Evolutionary conservation across 2,888 invertebrate genomes (phyloP), one percentile per base, ranked within the genome.

Genomic region (Diachrysia chrysitis): DNA sequence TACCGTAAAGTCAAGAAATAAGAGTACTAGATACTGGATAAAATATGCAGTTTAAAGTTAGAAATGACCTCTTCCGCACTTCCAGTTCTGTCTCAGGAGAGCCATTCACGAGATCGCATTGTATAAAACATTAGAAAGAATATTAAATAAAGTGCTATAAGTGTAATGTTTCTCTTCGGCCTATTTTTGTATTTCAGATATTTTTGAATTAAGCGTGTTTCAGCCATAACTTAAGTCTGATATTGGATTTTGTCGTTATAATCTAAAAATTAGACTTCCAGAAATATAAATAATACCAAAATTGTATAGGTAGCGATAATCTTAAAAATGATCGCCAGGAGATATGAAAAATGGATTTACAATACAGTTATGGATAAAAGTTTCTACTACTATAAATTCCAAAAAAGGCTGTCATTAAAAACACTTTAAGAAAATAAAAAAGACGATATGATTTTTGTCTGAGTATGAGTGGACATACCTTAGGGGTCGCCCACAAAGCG

Each of bases 11-110:
- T 59, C 51, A 17, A 37, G 51, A 58, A 46, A 56, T 56, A 32
- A 16, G 4, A 48, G 48, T 64, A 59, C 54, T n/a, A n/a, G 5
- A 25, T 25, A 62, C 58, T 48, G 32, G 37, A 55, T 46, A 78
- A 61, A 57, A 73, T 54, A 69, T 63, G 54, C 19, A 68, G 58
- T 69, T 74, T 54, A 74, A 78, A 79, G 23, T 66, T 77, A 21
- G 48, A 66, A 70, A 64, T 75, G 53, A 79, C 42, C 59, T 62
- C 46, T 66, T 62, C 51, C 55, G 56, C 58, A 61, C 55, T 56
- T 58, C n/a, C 48, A 58, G 25, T 46, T 17, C 51, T 25, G 14
- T 17, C 63, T 66, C 77, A 7, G 0, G 80, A 54, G 77, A 62
- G 61, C 37, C 19, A 71, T 76, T 64, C 32, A 56, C 21, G 57